These are phyloP conservation scores for Oikopleura albicans DNA, from an alignment of 23 tunicate species.

Conservation along the genomic window DNA sequence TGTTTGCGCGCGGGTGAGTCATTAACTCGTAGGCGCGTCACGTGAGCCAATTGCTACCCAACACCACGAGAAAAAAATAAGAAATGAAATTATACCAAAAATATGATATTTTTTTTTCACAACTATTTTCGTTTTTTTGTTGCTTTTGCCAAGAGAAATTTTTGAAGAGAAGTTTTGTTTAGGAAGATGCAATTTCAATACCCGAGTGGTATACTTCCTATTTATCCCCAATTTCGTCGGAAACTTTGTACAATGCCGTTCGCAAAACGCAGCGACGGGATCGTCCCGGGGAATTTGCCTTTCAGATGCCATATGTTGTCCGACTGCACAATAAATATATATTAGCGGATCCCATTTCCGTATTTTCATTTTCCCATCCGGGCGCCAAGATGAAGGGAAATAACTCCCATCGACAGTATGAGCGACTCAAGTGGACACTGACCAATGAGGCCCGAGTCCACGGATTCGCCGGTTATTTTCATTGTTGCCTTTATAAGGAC, in stretches of 20 bases:
- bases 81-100: too few species aligned
- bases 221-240: slow-evolving; percentile 68
- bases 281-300: slow-evolving; percentile 51
- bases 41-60: too few species aligned
- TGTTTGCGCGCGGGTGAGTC: too few species aligned
- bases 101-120: too few species aligned
- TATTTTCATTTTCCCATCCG: slow-evolving; percentile 76
- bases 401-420: slow-evolving; percentile 24
- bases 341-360: slow-evolving; percentile 35
- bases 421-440: slow-evolving; percentile 24
- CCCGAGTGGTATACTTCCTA: slow-evolving; percentile 75
- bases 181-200: slow-evolving; percentile 44
- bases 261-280: slow-evolving; percentile 22
- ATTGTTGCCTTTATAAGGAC: slow-evolving; percentile 57
- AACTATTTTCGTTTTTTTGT: too few species aligned
- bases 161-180: background rate
- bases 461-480: slow-evolving; percentile 91
- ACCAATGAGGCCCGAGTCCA: slow-evolving; percentile 39
- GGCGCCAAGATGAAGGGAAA: background rate
- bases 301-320: slow-evolving; percentile 84
- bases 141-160: background rate
- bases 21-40: too few species aligned
- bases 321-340: slow-evolving; percentile 61
- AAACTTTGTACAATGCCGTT: slow-evolving; percentile 70
- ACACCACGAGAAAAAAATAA: too few species aligned